phyloP scores from a whole-genome alignment of 64 coral and sea anemone species.

The Dendrophyllia cribrosa region DNA sequence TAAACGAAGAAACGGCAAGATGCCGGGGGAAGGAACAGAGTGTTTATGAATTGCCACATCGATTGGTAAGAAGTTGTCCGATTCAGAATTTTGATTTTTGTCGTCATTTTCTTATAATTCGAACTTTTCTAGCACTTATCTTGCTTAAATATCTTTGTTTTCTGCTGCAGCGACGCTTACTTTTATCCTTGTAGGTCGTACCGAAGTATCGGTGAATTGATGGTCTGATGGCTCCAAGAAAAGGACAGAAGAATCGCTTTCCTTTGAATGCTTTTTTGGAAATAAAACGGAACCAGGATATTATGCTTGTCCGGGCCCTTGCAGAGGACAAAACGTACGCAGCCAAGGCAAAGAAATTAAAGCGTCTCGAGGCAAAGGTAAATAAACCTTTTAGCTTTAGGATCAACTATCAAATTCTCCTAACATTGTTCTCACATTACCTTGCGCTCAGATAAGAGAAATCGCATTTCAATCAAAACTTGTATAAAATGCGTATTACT shows the following conservation, averaged over 20 bases:
- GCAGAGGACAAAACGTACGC: background rate
- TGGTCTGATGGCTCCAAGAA: constrained; percentile 25
- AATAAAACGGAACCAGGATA: background rate
- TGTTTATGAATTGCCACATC: too few species aligned
- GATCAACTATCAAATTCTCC: background rate
- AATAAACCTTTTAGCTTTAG: background rate
- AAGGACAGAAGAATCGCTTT: constrained; percentile 27
- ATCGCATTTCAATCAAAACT: background rate
- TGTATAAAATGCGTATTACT: too few species aligned
- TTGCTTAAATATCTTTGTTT: too few species aligned
- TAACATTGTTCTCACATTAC: background rate
- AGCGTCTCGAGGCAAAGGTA: constrained; percentile 54
- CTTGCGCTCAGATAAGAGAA: background rate
- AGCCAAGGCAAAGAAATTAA: constrained; percentile 41
- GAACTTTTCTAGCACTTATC: too few species aligned
- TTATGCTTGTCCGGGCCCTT: background rate
- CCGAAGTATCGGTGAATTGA: too few species aligned
- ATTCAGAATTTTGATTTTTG: too few species aligned
- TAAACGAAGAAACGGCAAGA: too few species aligned
- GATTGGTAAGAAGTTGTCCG: too few species aligned
- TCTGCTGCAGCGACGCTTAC: too few species aligned
- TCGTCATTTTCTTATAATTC: too few species aligned
- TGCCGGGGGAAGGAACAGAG: too few species aligned
- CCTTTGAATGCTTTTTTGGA: constrained; percentile 15
- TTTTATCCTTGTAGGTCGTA: background rate